These are phyloP conservation scores for Rhagoletis pomonella DNA, from an alignment of 1,140 invertebrate species.

Conservation along the genomic window DNA sequence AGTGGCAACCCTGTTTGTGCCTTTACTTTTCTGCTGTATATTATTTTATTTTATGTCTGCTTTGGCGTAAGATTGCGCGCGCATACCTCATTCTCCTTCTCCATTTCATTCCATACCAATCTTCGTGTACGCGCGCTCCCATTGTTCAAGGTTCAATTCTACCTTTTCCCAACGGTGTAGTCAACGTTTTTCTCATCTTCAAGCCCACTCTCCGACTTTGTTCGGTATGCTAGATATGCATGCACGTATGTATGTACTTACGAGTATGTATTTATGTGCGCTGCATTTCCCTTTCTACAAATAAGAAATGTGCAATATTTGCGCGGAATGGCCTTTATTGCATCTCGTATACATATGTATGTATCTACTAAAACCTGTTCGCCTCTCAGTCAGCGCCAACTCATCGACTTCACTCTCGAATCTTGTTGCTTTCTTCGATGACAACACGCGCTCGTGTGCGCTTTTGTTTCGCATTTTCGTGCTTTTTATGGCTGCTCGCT, in stretches of 20 bases:
- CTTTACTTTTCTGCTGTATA: too few relatives aligned
- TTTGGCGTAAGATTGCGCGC: slow-evolving; percentile 16
- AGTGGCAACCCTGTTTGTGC: too few relatives aligned
- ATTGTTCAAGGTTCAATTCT: slow-evolving; percentile 52
- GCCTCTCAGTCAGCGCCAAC: neutral
- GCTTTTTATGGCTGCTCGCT: neutral
- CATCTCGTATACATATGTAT: neutral
- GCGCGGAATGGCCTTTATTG: slow-evolving; percentile 10
- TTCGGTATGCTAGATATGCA: neutral
- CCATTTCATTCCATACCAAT: slow-evolving; percentile 9
- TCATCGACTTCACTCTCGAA: neutral
- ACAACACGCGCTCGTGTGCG: slow-evolving; percentile 17
- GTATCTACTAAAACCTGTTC: neutral
- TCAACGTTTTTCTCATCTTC: neutral
- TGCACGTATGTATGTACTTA: neutral
- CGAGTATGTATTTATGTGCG: neutral
- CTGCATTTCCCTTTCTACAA: slow-evolving; percentile 45
- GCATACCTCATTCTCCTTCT: slow-evolving; percentile 28
- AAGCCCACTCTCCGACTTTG: neutral
- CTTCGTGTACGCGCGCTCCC: slow-evolving; percentile 14
- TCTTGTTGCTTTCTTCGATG: neutral
- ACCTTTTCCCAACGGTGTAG: neutral
- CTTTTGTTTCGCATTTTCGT: slow-evolving; percentile 2
- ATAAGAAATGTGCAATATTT: slow-evolving; percentile 50
- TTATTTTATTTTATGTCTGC: neutral